A percentile compares a stretch with the other conserved stretches of the same genome.
phyloP scores from a whole-genome alignment of 2,113 vertebrate genomes.

The Sula dactylatra region DNA sequence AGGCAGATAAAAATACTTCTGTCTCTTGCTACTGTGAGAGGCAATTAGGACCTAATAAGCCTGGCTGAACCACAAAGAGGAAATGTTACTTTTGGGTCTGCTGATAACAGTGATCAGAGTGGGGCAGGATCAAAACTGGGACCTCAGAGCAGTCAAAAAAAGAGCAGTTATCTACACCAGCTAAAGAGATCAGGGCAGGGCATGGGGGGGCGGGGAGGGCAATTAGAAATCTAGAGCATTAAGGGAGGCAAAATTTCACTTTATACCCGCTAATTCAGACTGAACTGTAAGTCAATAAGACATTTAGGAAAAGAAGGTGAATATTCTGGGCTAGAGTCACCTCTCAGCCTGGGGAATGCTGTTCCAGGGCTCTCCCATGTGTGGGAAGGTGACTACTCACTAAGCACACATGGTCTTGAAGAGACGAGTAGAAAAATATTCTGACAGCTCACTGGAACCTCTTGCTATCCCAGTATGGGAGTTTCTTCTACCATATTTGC shows the following conservation, averaged over 20 bases:
- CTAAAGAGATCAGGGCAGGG: not conserved
- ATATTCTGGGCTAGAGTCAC: not conserved
- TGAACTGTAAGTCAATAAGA: not conserved
- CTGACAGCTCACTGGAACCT: not conserved
- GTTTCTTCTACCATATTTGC: not conserved
- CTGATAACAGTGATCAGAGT: not conserved
- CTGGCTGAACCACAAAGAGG: not conserved
- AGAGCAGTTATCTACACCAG: not conserved
- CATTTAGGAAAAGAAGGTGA: not conserved
- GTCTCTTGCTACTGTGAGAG: not conserved
- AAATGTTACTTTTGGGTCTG: not conserved
- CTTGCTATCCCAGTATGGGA: not conserved
- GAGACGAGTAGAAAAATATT: not conserved
- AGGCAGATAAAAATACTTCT: not conserved
- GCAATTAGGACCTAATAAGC: not conserved
- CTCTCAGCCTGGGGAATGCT: not conserved
- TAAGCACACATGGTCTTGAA: not conserved
- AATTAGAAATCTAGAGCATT: not conserved
- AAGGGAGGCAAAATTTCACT: not conserved
- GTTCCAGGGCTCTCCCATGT: not conserved
- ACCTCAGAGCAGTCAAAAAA: not conserved
- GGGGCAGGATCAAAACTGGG: not conserved
- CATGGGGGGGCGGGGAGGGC: accelerated
- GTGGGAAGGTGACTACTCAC: not conserved
- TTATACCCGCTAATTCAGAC: not conserved